A percentile compares a stretch with the other conserved stretches of the same genome.
Conservation (phyloP, 2,797 vertebrate species). For the Gorsachius magnificus region DNA sequence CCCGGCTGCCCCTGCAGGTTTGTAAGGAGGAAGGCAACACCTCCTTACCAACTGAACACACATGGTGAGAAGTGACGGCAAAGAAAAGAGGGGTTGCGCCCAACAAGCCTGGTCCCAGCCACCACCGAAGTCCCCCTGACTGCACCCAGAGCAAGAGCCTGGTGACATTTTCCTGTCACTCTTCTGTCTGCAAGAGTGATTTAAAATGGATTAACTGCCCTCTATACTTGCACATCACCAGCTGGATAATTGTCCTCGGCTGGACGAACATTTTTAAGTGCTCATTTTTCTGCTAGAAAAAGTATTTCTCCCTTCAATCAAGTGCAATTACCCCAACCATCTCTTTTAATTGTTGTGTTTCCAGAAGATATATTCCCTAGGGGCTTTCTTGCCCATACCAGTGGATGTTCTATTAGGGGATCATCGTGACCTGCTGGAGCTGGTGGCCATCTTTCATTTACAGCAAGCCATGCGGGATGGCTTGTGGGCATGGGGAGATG, state of each 20-base stretch:
- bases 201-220: not conserved
- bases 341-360: slow-evolving; percentile 32
- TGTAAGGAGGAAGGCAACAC: not conserved
- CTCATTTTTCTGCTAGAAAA: slow-evolving; percentile 53
- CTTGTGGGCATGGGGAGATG: not conserved
- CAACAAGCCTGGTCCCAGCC: not conserved
- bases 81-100: not conserved
- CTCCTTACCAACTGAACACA: not conserved
- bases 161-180: not conserved
- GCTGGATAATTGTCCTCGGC: not conserved
- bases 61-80: not conserved
- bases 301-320: slow-evolving; percentile 25
- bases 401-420: not conserved
- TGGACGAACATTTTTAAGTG: slow-evolving; percentile 22
- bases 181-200: not conserved
- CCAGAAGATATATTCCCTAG: not conserved
- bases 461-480: not conserved
- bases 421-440: not conserved
- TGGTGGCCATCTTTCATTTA: not conserved
- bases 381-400: slow-evolving; percentile 1
- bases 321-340: not conserved
- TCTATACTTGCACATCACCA: not conserved
- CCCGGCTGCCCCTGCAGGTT: not conserved
- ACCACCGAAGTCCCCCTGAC: fast-evolving
- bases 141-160: not conserved